These are phyloP conservation scores for Dipodomys stephensi DNA, from an alignment of 2,113 vertebrate genomes.

Conservation along the genomic window DNA sequence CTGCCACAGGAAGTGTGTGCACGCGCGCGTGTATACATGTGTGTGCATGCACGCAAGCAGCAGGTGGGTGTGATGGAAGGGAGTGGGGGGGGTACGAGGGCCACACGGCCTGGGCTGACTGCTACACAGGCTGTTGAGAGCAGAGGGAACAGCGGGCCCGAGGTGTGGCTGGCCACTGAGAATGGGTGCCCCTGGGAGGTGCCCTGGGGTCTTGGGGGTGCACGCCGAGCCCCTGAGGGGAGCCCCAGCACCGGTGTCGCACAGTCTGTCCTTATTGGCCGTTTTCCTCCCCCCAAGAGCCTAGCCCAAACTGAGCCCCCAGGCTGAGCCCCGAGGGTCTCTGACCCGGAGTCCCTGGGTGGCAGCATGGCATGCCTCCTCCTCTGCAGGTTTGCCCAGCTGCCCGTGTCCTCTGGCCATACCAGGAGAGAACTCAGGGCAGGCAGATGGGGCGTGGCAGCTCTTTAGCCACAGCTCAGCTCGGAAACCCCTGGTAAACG, in stretches of 20 bases:
- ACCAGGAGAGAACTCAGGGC: rapidly evolving
- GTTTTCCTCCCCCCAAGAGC: no score
- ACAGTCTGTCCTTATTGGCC: rapidly evolving
- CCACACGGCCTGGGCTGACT: rapidly evolving
- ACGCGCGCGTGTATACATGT: not conserved
- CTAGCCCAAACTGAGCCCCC: not conserved
- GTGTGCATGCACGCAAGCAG: no score
- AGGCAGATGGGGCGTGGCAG: rapidly evolving
- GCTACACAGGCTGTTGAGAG: rapidly evolving
- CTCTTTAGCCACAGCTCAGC: rapidly evolving
- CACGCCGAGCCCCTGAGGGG: not conserved
- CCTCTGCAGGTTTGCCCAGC: rapidly evolving
- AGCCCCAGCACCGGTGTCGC: no score
- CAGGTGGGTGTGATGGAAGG: no score
- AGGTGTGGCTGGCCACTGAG: not conserved
- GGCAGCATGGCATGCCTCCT: not conserved
- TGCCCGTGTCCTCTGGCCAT: rapidly evolving
- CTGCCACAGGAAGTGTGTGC: not conserved
- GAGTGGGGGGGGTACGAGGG: not conserved
- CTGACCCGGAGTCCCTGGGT: not conserved
- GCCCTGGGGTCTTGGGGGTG: not conserved
- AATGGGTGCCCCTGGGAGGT: not conserved
- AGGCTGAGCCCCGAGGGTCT: not conserved
- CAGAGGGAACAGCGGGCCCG: not conserved
- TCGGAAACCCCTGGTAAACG: rapidly evolving